Percentiles rank a stretch among this genome's conserved stretches.
Evolutionary conservation across 2,888 invertebrate genomes (phyloP).

Genomic region (Harpalus rufipes): DNA sequence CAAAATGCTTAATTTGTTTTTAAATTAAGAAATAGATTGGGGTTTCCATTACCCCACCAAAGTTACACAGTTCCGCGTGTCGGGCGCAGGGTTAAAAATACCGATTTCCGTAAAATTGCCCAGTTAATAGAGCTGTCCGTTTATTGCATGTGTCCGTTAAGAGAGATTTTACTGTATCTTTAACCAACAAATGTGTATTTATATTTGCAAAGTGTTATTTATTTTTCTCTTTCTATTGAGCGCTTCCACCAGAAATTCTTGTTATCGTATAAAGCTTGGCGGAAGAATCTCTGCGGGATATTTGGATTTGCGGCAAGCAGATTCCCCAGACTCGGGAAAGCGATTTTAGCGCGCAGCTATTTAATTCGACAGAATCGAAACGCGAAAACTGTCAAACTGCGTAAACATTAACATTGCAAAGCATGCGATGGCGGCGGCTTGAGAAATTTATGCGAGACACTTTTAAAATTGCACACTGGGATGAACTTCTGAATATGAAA

Average conservation of each 20-base stretch:
- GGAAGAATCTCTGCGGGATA: neutral
- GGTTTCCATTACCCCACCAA: no score
- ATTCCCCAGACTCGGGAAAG: neutral
- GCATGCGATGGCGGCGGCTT: conserved; percentile 15
- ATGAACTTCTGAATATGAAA: conserved; percentile 29
- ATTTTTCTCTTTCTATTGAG: neutral
- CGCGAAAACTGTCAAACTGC: conserved; percentile 58
- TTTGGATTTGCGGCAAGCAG: neutral
- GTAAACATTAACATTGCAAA: conserved; percentile 64
- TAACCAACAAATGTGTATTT: neutral
- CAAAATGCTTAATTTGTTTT: no score
- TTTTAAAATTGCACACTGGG: conserved; percentile 55
- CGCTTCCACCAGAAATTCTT: neutral
- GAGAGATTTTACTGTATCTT: no score
- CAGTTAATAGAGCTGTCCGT: no score
- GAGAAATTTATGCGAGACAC: conserved; percentile 63
- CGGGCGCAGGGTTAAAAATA: no score
- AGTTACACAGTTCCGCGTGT: no score
- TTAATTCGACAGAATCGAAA: conserved; percentile 60
- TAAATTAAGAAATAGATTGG: no score
- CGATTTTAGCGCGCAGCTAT: conserved; percentile 31
- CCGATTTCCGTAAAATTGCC: no score
- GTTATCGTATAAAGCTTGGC: neutral
- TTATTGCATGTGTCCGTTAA: no score
- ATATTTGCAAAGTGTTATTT: neutral